phyloP scores from a whole-genome alignment of 2,113 vertebrate genomes.

The Aegithalos caudatus region DNA sequence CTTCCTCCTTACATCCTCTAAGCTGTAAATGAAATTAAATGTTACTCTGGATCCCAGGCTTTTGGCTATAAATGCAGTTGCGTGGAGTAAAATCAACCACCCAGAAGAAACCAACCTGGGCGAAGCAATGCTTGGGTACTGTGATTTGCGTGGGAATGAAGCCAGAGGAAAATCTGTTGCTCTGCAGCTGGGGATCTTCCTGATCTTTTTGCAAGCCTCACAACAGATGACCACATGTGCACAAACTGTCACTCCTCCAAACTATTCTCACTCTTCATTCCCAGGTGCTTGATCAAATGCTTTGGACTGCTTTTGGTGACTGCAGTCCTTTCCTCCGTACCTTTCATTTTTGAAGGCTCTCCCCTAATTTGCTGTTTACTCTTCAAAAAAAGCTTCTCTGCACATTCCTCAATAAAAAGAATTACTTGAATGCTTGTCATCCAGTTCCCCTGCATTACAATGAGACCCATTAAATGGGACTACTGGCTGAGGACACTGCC shows the following conservation, averaged over 20 bases:
- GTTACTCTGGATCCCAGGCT: neutral
- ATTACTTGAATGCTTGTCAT: neutral
- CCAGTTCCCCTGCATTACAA: neutral
- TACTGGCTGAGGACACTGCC: neutral
- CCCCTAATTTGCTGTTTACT: neutral
- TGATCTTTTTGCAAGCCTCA: neutral
- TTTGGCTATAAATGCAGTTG: neutral
- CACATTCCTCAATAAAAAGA: neutral
- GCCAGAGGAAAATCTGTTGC: neutral
- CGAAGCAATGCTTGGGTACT: neutral
- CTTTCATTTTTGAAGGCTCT: neutral
- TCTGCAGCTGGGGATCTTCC: neutral
- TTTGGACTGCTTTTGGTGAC: neutral
- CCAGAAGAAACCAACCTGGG: neutral
- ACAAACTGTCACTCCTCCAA: neutral
- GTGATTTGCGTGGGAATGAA: neutral
- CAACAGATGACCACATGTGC: fast-evolving
- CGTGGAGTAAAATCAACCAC: neutral
- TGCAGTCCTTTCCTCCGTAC: neutral
- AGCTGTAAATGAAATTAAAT: neutral
- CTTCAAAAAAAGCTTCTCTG: fast-evolving
- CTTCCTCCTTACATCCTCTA: neutral
- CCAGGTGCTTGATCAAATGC: neutral
- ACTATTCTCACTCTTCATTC: neutral
- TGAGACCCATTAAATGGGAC: neutral